Evolutionary conservation across 2,888 invertebrate species (phyloP), one percentile per base, ranked within the genome.

Genomic region (Mythimna impura): DNA sequence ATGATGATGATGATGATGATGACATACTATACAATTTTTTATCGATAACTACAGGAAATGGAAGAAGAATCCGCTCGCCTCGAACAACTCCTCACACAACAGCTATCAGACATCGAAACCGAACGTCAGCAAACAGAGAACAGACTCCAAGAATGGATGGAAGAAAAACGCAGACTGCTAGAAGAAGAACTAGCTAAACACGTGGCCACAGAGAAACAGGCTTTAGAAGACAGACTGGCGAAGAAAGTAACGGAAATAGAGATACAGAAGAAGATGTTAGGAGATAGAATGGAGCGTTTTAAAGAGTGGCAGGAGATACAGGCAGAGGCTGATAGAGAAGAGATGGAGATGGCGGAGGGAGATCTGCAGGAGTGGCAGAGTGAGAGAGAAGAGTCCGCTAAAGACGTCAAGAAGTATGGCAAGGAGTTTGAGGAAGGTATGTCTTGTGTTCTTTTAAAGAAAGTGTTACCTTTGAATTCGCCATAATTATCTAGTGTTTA

Each of bases 391-490:
- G 81, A 89, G 22, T 91, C 91, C 66, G 77, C 86, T 8, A 83
- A 87, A 12, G 88, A 92, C 63, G 79, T 95, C 17, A 88, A 89
- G 9, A 88, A 89, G 25, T 96, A 93, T 81, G 88, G 85, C 10
- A 89, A 92, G n/a, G 91, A 94, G 55, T 91, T 96, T 52, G 90
- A 92, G 1, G 90, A 92, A 69, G 96, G 97, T 94, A 87, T 88
- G 74, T 89, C 12, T 0, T 0, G 3, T 22, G 20, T 20, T 20
- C 20, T 17, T 47, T 47, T 47, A 17, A 10, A 40, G 10, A 40
- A 40, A 10, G 40, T 36, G 7, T 34, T 34, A 7, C 36, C 36
- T 36, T 36, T 36, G 36, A 36, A 36, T 36, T 36, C 8, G 36
- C 36, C 36, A 36, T 8, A 8, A 36, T 36, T 36, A 36, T 7